phyloP scores from a whole-genome alignment of 2,113 vertebrate species.

The Carassius auratus region DNA sequence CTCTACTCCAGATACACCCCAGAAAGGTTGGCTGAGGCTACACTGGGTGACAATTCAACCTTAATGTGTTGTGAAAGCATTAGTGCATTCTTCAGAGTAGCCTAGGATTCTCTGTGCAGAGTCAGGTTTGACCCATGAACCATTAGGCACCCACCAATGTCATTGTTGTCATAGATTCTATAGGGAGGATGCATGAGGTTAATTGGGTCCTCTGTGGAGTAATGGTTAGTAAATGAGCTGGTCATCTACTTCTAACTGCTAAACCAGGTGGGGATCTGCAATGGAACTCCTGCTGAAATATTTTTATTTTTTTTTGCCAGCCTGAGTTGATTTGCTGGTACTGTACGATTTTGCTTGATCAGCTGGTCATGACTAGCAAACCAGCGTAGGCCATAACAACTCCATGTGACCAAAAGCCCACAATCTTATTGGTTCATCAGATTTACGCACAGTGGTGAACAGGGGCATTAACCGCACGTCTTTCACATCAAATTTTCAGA shows the following conservation, averaged over 20 bases:
- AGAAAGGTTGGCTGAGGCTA: neutral
- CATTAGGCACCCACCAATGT: neutral
- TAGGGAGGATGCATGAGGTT: neutral
- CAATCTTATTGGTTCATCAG: neutral
- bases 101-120: conserved; percentile 40
- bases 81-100: neutral
- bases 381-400: neutral
- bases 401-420: neutral
- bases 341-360: neutral
- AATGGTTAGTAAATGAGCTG: conserved; percentile 1
- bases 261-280: neutral
- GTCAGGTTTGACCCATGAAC: conserved; percentile 29
- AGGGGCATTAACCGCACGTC: neutral
- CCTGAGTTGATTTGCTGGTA: neutral
- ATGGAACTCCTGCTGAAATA: neutral
- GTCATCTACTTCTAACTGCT: neutral
- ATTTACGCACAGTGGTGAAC: neutral
- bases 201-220: neutral
- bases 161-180: conserved; percentile 30
- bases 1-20: neutral
- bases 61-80: neutral
- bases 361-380: neutral
- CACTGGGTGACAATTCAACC: neutral
- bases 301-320: neutral
- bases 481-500: neutral